Evolutionary conservation across 2,888 invertebrate genomes (phyloP), one percentile per base, ranked within the genome.

Genomic region (Osmoderma eremita): DNA sequence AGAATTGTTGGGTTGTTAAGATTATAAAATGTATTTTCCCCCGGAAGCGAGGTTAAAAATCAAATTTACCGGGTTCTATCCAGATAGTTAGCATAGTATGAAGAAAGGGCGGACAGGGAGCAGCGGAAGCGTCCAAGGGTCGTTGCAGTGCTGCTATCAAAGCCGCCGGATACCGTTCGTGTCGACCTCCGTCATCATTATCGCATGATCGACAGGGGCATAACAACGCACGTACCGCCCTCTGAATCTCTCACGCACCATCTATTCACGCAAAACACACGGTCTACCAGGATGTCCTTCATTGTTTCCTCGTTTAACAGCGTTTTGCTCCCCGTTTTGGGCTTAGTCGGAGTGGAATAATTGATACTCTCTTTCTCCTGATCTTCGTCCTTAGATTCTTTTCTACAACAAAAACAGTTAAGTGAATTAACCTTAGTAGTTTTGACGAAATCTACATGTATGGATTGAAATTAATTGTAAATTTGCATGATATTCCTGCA

Each of bases 21-120:
- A 24, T 24, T 24, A 4, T 5, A 5, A 30, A 30, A 30, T 30
- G 6, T 30, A 30, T 30, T 30, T 30, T 30, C 24, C 5, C 24
- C 5, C n/a, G 24, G 3, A 24, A 30, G 30, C 30, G 6, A 30
- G 10, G 5, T 30, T 30, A 30, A 30, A 2, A 54, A 15, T 24
- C 24, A 5, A 10, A 65, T 24, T 73, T 73, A 75, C 76, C 74
- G 68, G 75, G 69, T 73, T 75, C 76, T 63, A 76, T 62, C 62
- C 70, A 63, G 38, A 67, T 68, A 56, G 69, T 63, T 36, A 62
- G 18, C 20, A 39, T 62, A 58, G 68, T 66, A 54, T 68, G 66
- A 51, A 72, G 68, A 67, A 72, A 63, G 30, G 24, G 22, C 49
- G 51, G 39, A 30, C 6, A 10, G 6, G 1, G 24, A 51, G 61